Base-by-base conservation (phyloP, 2,113 vertebrate species). In the Empidonax traillii region DNA sequence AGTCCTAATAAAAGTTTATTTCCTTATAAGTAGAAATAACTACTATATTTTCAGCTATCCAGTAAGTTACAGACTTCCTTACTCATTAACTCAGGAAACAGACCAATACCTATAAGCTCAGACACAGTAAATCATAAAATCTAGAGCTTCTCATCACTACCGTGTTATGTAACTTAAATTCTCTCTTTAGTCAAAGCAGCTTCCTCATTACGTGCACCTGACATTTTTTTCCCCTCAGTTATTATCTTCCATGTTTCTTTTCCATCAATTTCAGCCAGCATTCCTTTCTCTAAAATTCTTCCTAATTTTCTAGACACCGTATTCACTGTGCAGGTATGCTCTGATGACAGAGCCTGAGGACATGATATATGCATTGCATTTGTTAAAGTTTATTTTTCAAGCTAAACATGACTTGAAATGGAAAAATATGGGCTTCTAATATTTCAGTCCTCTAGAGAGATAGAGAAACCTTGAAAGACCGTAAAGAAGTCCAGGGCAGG, bases 1-100 rank as follows among this genome's bases (percentile, higher is more conserved):
- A 58, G 31, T 62, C 25, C 55, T 81, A 94, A 53, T 86, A 86
- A 77, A 92, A 73, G 37, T 92, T 76, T 88, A 49, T 91, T 95
- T 89, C 65, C 77, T 81, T 91, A 69, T 62, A 61, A 86, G 76
- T 55, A 84, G 55, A 28, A 86, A 90, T 27, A 92, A 58, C 55
- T 69, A 47, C 59, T 28, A 15, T 31, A 81, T 92, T 92, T 94
- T 92, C 72, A 94, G 17, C 63, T 86, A 15, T 43, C 31, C 31
- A 33, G 33, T 41, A 86, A 83, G 49, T 80, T 88, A 75, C 44
- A 86, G 72, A 58, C 78, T 86, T 90, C 75, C 76, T 86, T 74
- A 80, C 25, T 90, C 86, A 90, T 86, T 86, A 83, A 65, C 59
- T 86, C 59, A 69, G 66, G 84, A 94, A 94, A 87, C 0, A 94